These are phyloP conservation scores for Chymomyza fuscimana DNA, from an alignment of 2,888 invertebrate species.

Conservation along the genomic window DNA sequence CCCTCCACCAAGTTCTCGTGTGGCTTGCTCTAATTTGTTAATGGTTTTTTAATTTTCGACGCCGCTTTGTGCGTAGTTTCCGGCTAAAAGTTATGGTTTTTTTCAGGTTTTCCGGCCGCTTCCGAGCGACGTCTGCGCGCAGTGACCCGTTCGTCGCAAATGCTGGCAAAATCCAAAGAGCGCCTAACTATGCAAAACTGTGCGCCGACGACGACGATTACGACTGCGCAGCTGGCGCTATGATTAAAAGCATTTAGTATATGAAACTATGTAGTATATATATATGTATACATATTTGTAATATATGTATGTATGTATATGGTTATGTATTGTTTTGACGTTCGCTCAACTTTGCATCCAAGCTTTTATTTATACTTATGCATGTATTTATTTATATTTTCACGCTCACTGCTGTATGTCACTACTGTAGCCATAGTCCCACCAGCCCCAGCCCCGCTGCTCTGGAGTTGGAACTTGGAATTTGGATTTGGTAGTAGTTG, in stretches of 20 bases:
- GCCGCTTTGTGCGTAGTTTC: conserved; percentile 8
- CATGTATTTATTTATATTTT: conserved; percentile 59
- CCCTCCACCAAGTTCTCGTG: not conserved
- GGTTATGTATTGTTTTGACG: conserved; percentile 34
- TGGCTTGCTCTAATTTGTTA: conserved; percentile 42
- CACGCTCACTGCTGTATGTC: conserved; percentile 64
- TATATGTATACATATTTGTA: conserved; percentile 20
- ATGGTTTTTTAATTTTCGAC: conserved; percentile 52
- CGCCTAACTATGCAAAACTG: conserved; percentile 49
- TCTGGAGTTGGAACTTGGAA: not conserved
- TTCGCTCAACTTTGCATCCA: conserved; percentile 58
- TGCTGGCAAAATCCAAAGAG: conserved; percentile 65
- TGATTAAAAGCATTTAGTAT: conserved; percentile 36
- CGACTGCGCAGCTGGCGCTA: conserved; percentile 22
- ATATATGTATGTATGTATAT: conserved; percentile 6
- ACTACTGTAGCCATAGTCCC: conserved; percentile 36
- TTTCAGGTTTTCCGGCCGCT: conserved; percentile 62
- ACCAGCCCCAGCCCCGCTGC: not conserved
- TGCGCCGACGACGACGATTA: conserved; percentile 27
- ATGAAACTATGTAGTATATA: not conserved
- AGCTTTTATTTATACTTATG: conserved; percentile 40
- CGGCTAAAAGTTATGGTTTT: not conserved
- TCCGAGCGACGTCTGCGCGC: conserved; percentile 66
- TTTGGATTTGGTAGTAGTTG: not conserved
- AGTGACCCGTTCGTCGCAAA: conserved; percentile 72